Evolutionary conservation across 2,888 invertebrate species (phyloP), one percentile per base, ranked within the genome.

Genomic region (Callyntrura sp.): DNA sequence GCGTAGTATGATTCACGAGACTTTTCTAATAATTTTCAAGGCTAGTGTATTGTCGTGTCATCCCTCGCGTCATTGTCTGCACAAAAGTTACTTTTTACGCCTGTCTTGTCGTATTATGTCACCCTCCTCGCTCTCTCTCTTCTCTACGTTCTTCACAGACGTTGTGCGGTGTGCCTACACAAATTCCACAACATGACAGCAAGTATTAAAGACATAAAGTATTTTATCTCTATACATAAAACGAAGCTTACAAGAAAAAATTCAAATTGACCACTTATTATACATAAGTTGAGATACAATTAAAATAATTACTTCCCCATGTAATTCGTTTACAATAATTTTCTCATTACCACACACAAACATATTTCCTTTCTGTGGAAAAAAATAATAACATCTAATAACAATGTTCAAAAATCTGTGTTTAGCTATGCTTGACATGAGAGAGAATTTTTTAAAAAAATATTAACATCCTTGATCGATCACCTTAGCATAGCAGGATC

Each of bases 81-180:
- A 68, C 12, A 23, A 68, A 23, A 12, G 68, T 68, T 14, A 25
- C 51, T 76, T 51, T 76, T 51, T 76, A 76, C 45, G 48, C 51
- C 45, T 51, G 51, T 76, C 76, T 76, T 76, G 76, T 76, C 76
- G 20, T 48, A 76, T 76, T 51, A 76, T 76, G 76, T 51, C 76
- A 76, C 51, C 48, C 23, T 25, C 51, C 51, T 5, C 17, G 23
- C 43, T 14, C 25, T 45, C 23, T 11, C 12, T 23, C 12, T 73
- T 0, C 43, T 25, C 9, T 17, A 48, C 45, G 45, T 70, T 48
- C 3, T 73, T 20, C 70, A 62, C 20, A 65, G 65, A 35, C 65
- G n/a, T 62, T 60, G 6, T 20, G 14, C 60, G 20, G 11, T 62
- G 20, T 68, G 11, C 68, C 12, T 60, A 25, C 68, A 25, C 17